Percentiles rank a stretch among this genome's conserved stretches.
phyloP scores from a whole-genome alignment of 2,113 vertebrate genomes.

The Ptyas mucosa region DNA sequence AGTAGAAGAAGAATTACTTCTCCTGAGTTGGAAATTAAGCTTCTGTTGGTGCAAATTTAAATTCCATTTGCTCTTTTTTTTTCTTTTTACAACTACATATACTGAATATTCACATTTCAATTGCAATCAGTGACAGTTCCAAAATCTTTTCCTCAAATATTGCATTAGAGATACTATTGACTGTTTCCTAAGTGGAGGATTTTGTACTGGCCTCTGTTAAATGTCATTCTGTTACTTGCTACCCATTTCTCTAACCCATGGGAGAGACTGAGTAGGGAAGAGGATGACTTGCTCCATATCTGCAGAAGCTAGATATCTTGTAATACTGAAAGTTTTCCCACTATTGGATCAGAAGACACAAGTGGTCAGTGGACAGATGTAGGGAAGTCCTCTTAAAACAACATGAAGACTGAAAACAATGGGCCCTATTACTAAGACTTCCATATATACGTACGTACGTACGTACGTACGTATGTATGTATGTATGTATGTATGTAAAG shows the following conservation, averaged over 20 bases:
- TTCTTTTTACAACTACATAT: background rate
- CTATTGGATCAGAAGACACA: background rate
- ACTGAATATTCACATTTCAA: background rate
- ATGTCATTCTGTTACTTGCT: background rate
- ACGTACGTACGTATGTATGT: too few species aligned
- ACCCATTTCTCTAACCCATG: background rate
- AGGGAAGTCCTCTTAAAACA: background rate
- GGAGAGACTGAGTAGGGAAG: background rate
- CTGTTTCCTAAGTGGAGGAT: background rate
- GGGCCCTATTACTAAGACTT: background rate
- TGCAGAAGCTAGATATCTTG: background rate
- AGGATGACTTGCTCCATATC: background rate
- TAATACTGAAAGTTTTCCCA: background rate
- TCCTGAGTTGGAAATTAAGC: background rate
- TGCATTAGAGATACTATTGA: background rate
- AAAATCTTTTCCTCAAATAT: background rate
- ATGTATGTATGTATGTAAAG: too few species aligned
- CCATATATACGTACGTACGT: too few species aligned
- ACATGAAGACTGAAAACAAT: background rate
- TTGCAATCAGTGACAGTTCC: background rate
- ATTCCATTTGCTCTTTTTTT: background rate
- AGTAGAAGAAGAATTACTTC: background rate
- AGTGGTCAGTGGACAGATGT: background rate
- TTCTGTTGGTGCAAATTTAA: background rate
- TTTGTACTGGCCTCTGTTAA: background rate